Base-by-base conservation (phyloP, 1,140 invertebrate species). In the Chrysoperla carnea region DNA sequence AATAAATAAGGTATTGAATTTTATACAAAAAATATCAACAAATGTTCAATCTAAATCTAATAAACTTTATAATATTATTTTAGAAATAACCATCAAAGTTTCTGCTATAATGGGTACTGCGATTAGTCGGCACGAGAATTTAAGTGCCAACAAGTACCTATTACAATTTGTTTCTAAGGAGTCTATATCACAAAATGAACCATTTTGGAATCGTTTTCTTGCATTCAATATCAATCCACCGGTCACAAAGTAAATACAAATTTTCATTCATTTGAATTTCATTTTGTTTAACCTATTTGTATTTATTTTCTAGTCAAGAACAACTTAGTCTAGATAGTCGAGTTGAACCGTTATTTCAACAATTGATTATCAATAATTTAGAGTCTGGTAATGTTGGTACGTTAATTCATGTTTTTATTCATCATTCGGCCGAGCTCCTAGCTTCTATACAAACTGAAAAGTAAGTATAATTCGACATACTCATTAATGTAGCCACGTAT, bases 171-270 rank as follows among this genome's bases (percentile, higher is more conserved):
- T 81, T 46, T 77, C 84, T 0, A 73, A 74, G 37, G 76, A 88
- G 47, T 57, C 76, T 9, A 84, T 97, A 51, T 70, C 76, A n/a
- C 69, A 75, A 15, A 89, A 91, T 64, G 86, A 94, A 66, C 78
- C 81, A 8, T 95, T 91, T 60, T 98, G 93, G 93, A 89, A 89
- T 58, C 77, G 81, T 48, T 71, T 97, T 41, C 65, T 98, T 9
- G 85, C 91, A 1, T 97, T 92, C 51, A 87, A 91, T 51, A 82
- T 95, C 48, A 73, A 74, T 37, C 70, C 84, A 43, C 82, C 84
- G 4, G 67, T 69, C 33, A 79, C 75, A 44, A 75, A 74, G 73
- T 88, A 70, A 63, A 72, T 69, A n/a, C n/a, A 36, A 36, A 11
- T 14, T 35, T 31, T 28, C 3, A 31, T 28, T 17, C 28, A 11